Evolutionary conservation across 2,888 invertebrate species (phyloP), one percentile per base, ranked within the genome.

Genomic region (Eupelmus urozonus): DNA sequence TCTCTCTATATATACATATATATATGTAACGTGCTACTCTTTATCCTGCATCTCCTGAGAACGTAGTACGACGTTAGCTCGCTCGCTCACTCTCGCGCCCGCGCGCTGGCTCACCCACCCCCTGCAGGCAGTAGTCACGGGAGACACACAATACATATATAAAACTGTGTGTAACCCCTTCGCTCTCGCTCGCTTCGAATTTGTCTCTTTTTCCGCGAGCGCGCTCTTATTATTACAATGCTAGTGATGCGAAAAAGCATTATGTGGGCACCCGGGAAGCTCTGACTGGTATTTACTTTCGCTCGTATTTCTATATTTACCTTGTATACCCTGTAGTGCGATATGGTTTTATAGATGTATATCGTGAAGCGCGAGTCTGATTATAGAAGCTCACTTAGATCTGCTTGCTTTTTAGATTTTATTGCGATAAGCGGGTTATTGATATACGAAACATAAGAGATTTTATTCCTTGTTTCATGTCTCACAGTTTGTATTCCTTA

Each of bases 1-100:
- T 20, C 11, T 51, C 9, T 40, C 25, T 53, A 55, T 29, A 29
- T 29, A 27, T 51, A 27, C 45, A 66, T 34, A 51, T 59, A 29
- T 76, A 80, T 67, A 51, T 53, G 65, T 80, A 71, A 81, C 82
- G 73, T 81, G 79, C 81, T 80, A 76, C 79, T 81, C 78, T 78
- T 67, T 78, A 67, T 80, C 73, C 73, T 83, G 81, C 78, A 81
- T 82, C 81, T 82, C 77, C 74, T 69, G 81, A 83, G 82, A 83
- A 81, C 79, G 82, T 75, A 71, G 80, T 70, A 81, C 85, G 83
- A 83, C 78, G 84, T 84, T 85, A 82, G 84, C 82, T 85, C 45
- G 7, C 16, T 53, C 53, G 16, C 20, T 53, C 5, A 3, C 53
- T 53, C 20, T 53, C 5, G 18, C 53, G 18, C 20, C 20, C 5